Evolutionary conservation across 2,113 vertebrate genomes (phyloP), one percentile per base, ranked within the genome.

Genomic region (Chinchilla lanigera): DNA sequence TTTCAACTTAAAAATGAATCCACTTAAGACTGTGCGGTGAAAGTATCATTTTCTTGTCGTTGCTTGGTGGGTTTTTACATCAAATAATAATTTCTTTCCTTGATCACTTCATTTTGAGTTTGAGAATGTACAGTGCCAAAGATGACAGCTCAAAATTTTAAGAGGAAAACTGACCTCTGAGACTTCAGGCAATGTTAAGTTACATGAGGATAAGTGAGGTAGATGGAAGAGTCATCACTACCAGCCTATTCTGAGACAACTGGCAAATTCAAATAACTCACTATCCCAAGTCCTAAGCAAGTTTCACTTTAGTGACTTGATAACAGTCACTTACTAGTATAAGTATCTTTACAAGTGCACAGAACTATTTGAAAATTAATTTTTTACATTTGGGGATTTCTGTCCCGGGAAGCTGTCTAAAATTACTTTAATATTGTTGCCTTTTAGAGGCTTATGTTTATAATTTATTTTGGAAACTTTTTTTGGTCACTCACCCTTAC

Each of bases 101-200:
- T 54, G 26, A 30, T 54, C n/a, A 61, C 26, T 92, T 82, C 26
- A 92, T 56, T 95, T 75, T 47, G 60, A 83, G 13, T 81, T 44
- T 91, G 44, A 30, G 4, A 92, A 22, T 71, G 12, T 26, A 30
- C 28, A 56, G 47, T 56, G 56, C 33, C 73, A 90, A 63, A 93
- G 14, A 33, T 35, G 54, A 47, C 22, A 56, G 41, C 58, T 82
- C 54, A 16, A 38, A 52, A 1, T 52, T 60, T 86, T 81, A 82
- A 82, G 8, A 58, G 24, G 47, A 60, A 93, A 75, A 12, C 44
- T 52, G 35, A n/a, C 85, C 65, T n/a, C 65, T 60, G 73, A 90
- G 41, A 69, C 24, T 69, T 89, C 85, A 89, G 47, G 10, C 11
- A 92, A 4, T 97, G 90, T 93, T 60, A 88, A 75, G 71, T 17